Evolutionary conservation across 2,888 invertebrate genomes (phyloP).

Genomic region (Thelaira solivaga): DNA sequence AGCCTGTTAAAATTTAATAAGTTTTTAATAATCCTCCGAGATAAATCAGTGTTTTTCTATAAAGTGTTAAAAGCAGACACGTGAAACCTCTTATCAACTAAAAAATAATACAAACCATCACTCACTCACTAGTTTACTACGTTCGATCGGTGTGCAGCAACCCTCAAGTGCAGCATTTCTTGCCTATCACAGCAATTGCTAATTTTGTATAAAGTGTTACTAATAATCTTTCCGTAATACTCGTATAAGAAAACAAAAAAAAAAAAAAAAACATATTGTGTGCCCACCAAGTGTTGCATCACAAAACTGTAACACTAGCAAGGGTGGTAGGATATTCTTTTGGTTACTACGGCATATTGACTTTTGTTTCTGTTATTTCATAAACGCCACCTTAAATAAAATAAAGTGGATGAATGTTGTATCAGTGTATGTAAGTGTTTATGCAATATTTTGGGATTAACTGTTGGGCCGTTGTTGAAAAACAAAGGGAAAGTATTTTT

Average conservation of each 20-base stretch:
- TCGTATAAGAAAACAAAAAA: neutral
- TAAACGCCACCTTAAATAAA: neutral
- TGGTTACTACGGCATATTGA: conserved; percentile 31
- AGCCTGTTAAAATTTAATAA: conserved; percentile 21
- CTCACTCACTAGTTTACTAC: conserved; percentile 4
- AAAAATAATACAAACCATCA: conserved; percentile 8
- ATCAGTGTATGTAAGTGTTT: conserved; percentile 36
- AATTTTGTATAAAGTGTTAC: conserved; percentile 75
- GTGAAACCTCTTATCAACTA: conserved; percentile 68
- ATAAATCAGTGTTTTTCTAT: conserved; percentile 43
- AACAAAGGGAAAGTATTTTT: conserved; percentile 10
- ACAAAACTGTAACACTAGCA: conserved; percentile 25
- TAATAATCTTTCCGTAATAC: conserved; percentile 67
- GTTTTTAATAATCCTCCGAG: conserved; percentile 48
- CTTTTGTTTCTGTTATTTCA: conserved; percentile 30
- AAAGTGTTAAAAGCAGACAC: conserved; percentile 71
- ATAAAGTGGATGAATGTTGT: neutral
- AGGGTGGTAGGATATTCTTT: conserved; percentile 39
- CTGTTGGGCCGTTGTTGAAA: conserved; percentile 11
- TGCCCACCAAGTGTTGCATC: conserved; percentile 59
- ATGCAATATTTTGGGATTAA: conserved; percentile 58
- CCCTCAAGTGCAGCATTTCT: conserved; percentile 10
- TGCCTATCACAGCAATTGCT: conserved; percentile 33
- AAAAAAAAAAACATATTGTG: conserved; percentile 66
- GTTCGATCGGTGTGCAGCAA: neutral